These are phyloP conservation scores for Odontamblyopus lacepedii DNA, from an alignment of 2,797 vertebrate genomes.

Conservation along the genomic window DNA sequence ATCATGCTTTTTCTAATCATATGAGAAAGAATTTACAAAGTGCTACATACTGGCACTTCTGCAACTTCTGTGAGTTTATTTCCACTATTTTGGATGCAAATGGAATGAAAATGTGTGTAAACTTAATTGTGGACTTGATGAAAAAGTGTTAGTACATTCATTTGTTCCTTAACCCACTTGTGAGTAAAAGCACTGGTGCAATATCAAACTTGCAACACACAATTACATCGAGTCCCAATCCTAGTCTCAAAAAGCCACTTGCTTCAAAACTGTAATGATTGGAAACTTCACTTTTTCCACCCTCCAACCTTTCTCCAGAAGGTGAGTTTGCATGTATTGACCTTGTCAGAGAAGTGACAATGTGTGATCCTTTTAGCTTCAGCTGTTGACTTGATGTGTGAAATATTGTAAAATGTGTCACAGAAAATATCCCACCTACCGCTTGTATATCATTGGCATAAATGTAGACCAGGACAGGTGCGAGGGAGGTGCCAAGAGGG, in stretches of 20 bases:
- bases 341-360: conserved; percentile 24
- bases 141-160: not conserved
- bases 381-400: conserved; percentile 43
- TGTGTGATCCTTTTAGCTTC: conserved; percentile 19
- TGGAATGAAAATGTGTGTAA: too few relatives aligned
- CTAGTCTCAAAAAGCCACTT: not conserved
- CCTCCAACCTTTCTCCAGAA: not conserved
- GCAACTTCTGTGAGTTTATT: not conserved
- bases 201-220: not conserved
- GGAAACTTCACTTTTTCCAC: not conserved
- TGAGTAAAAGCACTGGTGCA: not conserved
- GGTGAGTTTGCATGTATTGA: not conserved
- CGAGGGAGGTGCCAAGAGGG: conserved; percentile 6
- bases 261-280: not conserved
- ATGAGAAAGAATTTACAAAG: not conserved
- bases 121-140: not conserved
- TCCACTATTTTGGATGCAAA: too few relatives aligned
- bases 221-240: not conserved
- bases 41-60: not conserved
- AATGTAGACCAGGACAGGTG: conserved; percentile 21
- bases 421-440: conserved; percentile 6
- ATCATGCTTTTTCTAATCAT: not conserved
- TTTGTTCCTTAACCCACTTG: not conserved
- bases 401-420: conserved; percentile 30
- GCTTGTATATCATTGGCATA: conserved; percentile 20